phyloP scores from a whole-genome alignment of 2,888 invertebrate genomes.

The Noctua fimbriata region DNA sequence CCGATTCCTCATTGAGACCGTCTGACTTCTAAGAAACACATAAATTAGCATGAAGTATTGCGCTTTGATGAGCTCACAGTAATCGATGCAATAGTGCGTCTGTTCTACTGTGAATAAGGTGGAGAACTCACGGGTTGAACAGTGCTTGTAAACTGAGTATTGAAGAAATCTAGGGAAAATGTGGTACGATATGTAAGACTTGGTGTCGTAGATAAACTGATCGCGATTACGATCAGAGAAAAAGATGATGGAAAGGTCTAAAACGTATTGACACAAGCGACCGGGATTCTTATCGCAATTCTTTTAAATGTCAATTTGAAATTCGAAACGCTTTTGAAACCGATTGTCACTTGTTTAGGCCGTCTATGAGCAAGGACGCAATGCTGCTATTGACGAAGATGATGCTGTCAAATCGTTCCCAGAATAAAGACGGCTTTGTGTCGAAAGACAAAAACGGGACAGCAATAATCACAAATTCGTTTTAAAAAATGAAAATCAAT shows the following conservation, averaged over 20 bases:
- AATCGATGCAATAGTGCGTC: slow-evolving; percentile 38
- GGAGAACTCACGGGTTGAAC: slow-evolving; percentile 7
- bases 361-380: not conserved
- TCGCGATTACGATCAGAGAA: not conserved
- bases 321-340: not conserved
- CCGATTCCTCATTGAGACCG: slow-evolving; percentile 35
- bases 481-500: not conserved
- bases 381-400: not conserved
- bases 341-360: not conserved
- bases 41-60: slow-evolving; percentile 55
- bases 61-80: slow-evolving; percentile 45
- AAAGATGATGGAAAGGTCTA: not conserved
- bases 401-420: not conserved
- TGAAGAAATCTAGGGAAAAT: not conserved
- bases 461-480: not conserved
- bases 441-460: not conserved
- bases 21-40: slow-evolving; percentile 48
- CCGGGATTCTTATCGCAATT: no score
- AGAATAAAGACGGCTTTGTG: not conserved
- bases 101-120: slow-evolving; percentile 28
- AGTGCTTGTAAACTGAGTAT: not conserved
- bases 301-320: not conserved
- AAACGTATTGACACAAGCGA: not conserved
- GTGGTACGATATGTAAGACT: no score
- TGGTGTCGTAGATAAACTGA: not conserved